Conservation (phyloP, 2,888 invertebrate species). For the Pachliopta kotzebuea region DNA sequence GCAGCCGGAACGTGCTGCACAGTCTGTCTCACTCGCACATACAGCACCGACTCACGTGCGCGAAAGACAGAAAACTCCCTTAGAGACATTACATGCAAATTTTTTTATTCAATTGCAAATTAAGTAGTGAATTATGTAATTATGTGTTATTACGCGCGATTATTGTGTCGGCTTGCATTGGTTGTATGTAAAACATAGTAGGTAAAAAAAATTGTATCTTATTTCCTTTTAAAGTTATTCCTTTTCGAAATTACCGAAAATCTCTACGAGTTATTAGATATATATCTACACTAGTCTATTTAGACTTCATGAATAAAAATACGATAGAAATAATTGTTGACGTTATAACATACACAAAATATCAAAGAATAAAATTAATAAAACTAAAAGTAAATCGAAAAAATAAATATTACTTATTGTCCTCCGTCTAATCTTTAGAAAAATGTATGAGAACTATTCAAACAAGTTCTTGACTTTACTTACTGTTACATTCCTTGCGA, state of each 20-base stretch:
- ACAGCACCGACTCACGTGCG: slow-evolving; percentile 37
- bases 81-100: slow-evolving; percentile 70
- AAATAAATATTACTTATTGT: too few species aligned
- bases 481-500: too few species aligned
- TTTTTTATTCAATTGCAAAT: slow-evolving; percentile 74
- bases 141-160: slow-evolving; percentile 68
- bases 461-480: too few species aligned
- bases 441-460: too few species aligned
- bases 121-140: slow-evolving; percentile 72
- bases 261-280: too few species aligned
- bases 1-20: slow-evolving; percentile 50
- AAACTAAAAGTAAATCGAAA: background rate
- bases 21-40: slow-evolving; percentile 53
- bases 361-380: background rate
- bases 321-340: too few species aligned
- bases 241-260: background rate
- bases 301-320: too few species aligned
- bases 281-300: too few species aligned
- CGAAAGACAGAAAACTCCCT: slow-evolving; percentile 50
- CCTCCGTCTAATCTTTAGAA: too few species aligned
- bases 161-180: slow-evolving; percentile 37
- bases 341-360: background rate
- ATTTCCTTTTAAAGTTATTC: background rate
- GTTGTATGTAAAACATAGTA: slow-evolving; percentile 33
- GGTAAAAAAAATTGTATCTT: slow-evolving; percentile 3